Conservation (phyloP, 35 echinoderm and acorn worm species). For the Hemicentrotus pulcherrimus region DNA sequence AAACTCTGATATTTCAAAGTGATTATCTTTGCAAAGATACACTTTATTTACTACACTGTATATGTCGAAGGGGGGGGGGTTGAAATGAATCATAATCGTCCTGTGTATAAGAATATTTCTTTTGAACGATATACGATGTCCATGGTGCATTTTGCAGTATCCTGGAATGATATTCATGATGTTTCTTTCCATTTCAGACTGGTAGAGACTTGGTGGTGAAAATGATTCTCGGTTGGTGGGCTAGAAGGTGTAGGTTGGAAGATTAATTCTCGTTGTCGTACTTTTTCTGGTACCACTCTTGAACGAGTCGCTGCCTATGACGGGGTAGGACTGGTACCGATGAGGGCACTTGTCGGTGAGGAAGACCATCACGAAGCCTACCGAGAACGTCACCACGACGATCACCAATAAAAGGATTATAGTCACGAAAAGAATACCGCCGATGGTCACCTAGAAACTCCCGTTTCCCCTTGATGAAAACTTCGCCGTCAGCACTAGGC, state of each 20-base stretch:
- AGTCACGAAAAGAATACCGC: slow-evolving; percentile 21
- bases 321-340: not conserved
- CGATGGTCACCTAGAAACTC: not conserved
- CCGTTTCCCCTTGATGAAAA: not conserved
- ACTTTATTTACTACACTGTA: too few species aligned
- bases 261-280: not conserved
- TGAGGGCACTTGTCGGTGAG: not conserved
- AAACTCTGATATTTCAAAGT: too few species aligned
- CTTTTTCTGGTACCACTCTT: not conserved
- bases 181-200: too few species aligned
- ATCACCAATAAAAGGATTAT: slow-evolving; percentile 30
- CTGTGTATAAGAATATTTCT: too few species aligned
- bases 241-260: not conserved
- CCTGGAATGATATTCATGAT: too few species aligned
- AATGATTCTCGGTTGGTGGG: not conserved
- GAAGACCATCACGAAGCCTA: not conserved
- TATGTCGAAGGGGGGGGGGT: too few species aligned
- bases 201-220: not conserved
- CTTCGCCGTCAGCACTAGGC: not conserved
- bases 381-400: slow-evolving; percentile 3
- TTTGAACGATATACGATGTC: too few species aligned
- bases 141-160: too few species aligned
- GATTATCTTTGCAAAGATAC: too few species aligned
- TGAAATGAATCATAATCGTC: too few species aligned
- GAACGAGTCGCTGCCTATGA: not conserved